A percentile compares a stretch with the other conserved stretches of the same genome.
These are phyloP conservation scores for Porites rus DNA, from an alignment of 92 coral and sea anemone species.

Conservation along the genomic window DNA sequence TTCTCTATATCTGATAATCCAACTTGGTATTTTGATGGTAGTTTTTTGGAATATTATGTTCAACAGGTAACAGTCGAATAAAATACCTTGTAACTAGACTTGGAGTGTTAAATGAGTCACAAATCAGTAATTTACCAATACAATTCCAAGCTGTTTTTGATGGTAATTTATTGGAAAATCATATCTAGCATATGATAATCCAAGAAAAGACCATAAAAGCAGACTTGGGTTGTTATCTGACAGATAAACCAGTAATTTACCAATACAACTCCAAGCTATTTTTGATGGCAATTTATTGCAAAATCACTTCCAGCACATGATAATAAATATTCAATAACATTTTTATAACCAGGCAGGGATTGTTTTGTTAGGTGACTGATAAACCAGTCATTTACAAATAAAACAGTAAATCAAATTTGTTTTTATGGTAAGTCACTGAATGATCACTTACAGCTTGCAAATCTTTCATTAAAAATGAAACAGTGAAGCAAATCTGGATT, in stretches of 20 bases:
- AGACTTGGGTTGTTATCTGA: neutral
- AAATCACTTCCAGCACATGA: neutral
- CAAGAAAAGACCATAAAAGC: neutral
- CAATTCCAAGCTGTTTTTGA: slow-evolving; percentile 27
- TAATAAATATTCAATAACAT: neutral
- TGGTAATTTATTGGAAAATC: slow-evolving; percentile 51
- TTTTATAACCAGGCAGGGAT: neutral
- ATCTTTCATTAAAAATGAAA: too few species aligned
- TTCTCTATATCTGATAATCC: too few species aligned
- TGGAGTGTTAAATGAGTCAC: slow-evolving; percentile 1
- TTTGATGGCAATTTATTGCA: slow-evolving; percentile 12
- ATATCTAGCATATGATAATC: slow-evolving; percentile 20
- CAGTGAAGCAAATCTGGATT: too few species aligned
- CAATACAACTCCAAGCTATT: slow-evolving; percentile 7
- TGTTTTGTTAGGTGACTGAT: neutral
- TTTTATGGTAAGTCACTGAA: too few species aligned
- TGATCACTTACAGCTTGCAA: too few species aligned
- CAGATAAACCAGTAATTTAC: slow-evolving; percentile 10
- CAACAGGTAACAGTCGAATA: neutral
- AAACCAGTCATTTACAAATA: slow-evolving; percentile 1
- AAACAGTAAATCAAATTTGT: neutral
- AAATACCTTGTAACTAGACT: slow-evolving; percentile 8
- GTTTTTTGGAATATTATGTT: slow-evolving; percentile 32
- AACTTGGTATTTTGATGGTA: slow-evolving; percentile 9
- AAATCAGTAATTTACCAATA: neutral